Evolutionary conservation across 2,797 vertebrate species (phyloP).

Genomic region (Acanthornis magna): DNA sequence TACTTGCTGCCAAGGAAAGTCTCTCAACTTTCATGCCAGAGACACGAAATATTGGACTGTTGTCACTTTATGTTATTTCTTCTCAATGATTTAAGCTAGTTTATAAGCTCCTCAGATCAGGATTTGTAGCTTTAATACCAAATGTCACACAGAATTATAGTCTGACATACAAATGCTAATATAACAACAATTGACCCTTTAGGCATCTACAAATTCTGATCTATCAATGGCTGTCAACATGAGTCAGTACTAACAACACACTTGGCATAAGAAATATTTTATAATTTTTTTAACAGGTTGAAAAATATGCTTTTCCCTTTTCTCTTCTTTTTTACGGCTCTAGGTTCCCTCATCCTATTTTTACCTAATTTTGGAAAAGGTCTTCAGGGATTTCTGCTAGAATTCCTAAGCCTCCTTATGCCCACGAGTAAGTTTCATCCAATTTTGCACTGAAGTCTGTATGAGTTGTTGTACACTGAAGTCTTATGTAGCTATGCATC

Average conservation of each 20-base stretch:
- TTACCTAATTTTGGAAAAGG: neutral
- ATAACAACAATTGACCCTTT: neutral
- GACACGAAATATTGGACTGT: neutral
- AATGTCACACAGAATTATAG: neutral
- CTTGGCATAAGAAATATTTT: neutral
- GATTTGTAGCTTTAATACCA: slow-evolving; percentile 15
- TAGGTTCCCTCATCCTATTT: neutral
- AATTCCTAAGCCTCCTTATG: neutral
- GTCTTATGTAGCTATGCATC: fast-evolving
- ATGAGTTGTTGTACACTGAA: neutral
- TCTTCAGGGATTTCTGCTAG: neutral
- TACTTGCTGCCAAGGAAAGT: neutral
- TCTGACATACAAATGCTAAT: neutral
- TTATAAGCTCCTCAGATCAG: neutral
- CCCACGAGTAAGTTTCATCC: neutral
- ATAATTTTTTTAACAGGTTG: neutral
- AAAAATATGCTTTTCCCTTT: neutral
- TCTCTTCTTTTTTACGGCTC: neutral
- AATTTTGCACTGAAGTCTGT: neutral
- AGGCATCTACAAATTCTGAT: slow-evolving; percentile 6
- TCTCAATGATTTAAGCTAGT: neutral
- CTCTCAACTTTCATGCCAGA: neutral
- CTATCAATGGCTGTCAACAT: neutral
- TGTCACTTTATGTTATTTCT: neutral
- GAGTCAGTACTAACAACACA: neutral